A percentile compares a stretch with the other conserved stretches of the same genome.
Evolutionary conservation across 2,888 invertebrate genomes (phyloP).

Genomic region (Phyto melanocephala): DNA sequence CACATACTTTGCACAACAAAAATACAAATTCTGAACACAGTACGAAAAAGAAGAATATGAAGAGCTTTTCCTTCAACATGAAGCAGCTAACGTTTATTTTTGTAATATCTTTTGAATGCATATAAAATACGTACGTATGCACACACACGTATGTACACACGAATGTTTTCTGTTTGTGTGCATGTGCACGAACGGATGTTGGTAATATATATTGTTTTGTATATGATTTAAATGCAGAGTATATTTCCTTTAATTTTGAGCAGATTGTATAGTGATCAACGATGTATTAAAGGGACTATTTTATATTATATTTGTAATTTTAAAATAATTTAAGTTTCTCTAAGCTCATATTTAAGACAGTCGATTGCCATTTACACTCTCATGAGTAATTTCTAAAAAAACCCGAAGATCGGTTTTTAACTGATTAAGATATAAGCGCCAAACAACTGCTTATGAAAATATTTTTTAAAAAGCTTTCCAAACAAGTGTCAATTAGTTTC

Average conservation of each 20-base stretch:
- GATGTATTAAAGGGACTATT: background rate
- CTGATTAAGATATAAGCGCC: no score
- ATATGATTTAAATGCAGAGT: background rate
- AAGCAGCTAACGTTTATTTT: constrained; percentile 59
- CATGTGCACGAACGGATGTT: constrained; percentile 25
- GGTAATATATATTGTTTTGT: constrained; percentile 23
- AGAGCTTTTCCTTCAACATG: constrained; percentile 45
- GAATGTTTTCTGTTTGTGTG: background rate
- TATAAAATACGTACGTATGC: background rate
- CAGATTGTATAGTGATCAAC: background rate
- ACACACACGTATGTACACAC: background rate
- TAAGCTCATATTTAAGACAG: no score
- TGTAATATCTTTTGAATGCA: constrained; percentile 39
- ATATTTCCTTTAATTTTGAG: background rate
- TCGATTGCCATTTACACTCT: no score
- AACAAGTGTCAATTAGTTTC: no score
- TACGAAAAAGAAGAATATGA: constrained; percentile 30
- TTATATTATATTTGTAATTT: no score
- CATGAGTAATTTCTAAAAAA: no score
- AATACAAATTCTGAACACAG: constrained; percentile 14
- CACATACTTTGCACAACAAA: constrained; percentile 44
- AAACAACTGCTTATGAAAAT: no score
- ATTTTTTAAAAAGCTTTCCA: no score
- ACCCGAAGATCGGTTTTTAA: no score
- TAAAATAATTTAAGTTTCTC: no score